Percentiles rank a stretch among this genome's conserved stretches.
Evolutionary conservation across 2,113 vertebrate genomes (phyloP).

Genomic region (Platysternon megacephalum): DNA sequence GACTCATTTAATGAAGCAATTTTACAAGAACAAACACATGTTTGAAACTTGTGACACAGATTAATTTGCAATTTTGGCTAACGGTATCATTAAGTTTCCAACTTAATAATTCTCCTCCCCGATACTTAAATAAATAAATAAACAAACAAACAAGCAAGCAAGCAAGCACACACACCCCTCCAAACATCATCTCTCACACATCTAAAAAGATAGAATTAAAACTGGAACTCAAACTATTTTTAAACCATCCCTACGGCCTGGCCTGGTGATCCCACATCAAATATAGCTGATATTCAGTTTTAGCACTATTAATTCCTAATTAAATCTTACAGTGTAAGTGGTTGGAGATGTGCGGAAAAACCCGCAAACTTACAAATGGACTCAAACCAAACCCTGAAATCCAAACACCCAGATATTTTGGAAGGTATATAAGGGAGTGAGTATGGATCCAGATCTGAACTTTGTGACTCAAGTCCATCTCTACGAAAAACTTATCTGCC

Average conservation of each 20-base stretch:
- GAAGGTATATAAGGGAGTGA: neutral
- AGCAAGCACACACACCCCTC: neutral
- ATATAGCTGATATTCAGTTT: neutral
- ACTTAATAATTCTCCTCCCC: neutral
- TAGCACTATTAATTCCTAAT: neutral
- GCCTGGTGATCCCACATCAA: neutral
- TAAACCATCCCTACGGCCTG: neutral
- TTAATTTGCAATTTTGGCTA: constrained; percentile 62
- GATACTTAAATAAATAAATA: neutral
- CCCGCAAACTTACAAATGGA: neutral
- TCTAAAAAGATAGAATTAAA: neutral
- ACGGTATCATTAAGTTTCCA: constrained; percentile 28
- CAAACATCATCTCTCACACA: neutral
- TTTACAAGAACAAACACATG: constrained; percentile 66
- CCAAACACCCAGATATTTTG: neutral
- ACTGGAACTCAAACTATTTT: neutral
- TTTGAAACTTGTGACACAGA: constrained; percentile 58
- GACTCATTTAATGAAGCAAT: constrained; percentile 58
- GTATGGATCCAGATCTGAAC: neutral
- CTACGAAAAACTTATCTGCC: neutral
- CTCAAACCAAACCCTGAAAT: neutral
- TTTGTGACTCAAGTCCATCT: accelerated
- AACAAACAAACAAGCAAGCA: no score
- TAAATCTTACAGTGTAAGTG: neutral
- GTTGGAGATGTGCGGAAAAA: neutral